phyloP scores from a whole-genome alignment of 2,797 vertebrate species.

The Pangasius krempfi region DNA sequence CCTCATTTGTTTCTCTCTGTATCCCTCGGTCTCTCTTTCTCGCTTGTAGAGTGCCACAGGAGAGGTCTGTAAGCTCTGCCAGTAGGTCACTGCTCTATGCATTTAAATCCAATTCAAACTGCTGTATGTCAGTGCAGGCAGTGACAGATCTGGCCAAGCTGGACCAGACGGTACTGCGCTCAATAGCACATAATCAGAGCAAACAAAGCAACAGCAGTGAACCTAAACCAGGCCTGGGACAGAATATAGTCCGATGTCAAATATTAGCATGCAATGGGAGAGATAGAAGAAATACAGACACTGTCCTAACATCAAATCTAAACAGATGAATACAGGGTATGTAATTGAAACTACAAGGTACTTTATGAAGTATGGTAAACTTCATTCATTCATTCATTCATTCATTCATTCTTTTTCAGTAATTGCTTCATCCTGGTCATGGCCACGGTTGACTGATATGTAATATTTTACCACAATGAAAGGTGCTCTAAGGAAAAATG shows the following conservation, averaged over 20 bases:
- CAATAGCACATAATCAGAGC: conserved; percentile 25
- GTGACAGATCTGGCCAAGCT: conserved; percentile 45
- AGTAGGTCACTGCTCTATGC: conserved; percentile 59
- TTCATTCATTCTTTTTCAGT: not conserved
- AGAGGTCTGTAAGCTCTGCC: conserved; percentile 58
- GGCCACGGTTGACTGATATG: not conserved
- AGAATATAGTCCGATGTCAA: not conserved
- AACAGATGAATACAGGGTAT: not conserved
- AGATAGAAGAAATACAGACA: not conserved
- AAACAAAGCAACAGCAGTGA: conserved; percentile 1
- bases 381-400: not conserved
- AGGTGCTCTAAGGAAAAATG: not conserved
- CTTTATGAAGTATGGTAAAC: not conserved
- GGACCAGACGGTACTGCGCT: conserved; percentile 34
- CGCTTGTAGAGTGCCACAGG: conserved; percentile 27
- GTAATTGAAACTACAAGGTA: not conserved
- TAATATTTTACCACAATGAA: not conserved
- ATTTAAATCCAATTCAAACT: conserved; percentile 62
- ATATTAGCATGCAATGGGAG: not conserved
- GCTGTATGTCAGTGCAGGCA: conserved; percentile 41
- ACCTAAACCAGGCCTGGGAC: not conserved
- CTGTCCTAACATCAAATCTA: not conserved
- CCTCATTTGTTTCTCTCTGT: conserved; percentile 9
- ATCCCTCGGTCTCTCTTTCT: not conserved
- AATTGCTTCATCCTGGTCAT: not conserved